Conservation (phyloP, 2,888 invertebrate species). For the Beris morrisii region DNA sequence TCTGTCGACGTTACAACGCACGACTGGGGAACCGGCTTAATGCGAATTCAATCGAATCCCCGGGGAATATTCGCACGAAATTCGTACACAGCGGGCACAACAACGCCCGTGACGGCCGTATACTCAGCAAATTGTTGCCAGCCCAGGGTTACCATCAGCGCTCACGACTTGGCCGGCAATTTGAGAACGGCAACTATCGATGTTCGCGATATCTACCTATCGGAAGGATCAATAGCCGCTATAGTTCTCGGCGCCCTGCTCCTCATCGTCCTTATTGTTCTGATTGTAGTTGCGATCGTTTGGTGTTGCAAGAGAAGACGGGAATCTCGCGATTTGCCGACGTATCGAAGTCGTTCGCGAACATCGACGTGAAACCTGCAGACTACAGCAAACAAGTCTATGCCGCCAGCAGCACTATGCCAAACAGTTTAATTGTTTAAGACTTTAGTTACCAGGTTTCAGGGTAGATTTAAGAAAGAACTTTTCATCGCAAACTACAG, state of each 20-base stretch:
- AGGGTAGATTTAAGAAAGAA: slow-evolving; percentile 13
- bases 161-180: slow-evolving; percentile 71
- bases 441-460: not conserved
- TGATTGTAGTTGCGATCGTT: slow-evolving; percentile 61
- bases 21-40: slow-evolving; percentile 67
- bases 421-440: slow-evolving; percentile 12
- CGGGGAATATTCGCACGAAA: slow-evolving; percentile 64
- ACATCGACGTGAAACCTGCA: slow-evolving; percentile 44
- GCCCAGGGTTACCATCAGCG: slow-evolving; percentile 67
- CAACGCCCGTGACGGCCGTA: slow-evolving; percentile 65
- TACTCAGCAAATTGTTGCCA: slow-evolving; percentile 76
- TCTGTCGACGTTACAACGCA: slow-evolving; percentile 68
- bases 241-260: slow-evolving; percentile 69
- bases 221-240: slow-evolving; percentile 65
- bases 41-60: slow-evolving; percentile 63
- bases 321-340: slow-evolving; percentile 64
- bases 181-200: slow-evolving; percentile 65
- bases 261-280: slow-evolving; percentile 63
- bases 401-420: not conserved
- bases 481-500: not conserved
- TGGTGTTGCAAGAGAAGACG: slow-evolving; percentile 64
- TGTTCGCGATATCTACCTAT: slow-evolving; percentile 56
- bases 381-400: not conserved
- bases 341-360: slow-evolving; percentile 56
- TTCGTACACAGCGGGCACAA: slow-evolving; percentile 69